Percentiles rank a stretch among this genome's conserved stretches.
phyloP scores from a whole-genome alignment of 2,797 vertebrate species.

The Anisognathus igniventris region DNA sequence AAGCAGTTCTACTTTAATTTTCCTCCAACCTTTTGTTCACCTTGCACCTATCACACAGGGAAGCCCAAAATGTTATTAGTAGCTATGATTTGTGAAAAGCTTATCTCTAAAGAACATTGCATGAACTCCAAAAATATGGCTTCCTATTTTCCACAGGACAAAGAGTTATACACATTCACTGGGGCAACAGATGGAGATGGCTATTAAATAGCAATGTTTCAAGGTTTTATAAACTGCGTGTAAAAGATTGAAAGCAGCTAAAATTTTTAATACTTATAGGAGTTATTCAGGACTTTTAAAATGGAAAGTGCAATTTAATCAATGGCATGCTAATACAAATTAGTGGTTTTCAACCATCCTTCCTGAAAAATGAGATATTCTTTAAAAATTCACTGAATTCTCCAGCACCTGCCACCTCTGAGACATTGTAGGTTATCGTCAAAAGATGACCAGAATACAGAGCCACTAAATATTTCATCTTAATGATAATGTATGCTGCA shows the following conservation, averaged over 20 bases:
- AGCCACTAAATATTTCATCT: constrained; percentile 63
- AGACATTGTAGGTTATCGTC: constrained; percentile 51
- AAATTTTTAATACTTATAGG: constrained; percentile 30
- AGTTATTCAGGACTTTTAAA: constrained; percentile 38
- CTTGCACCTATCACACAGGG: neutral
- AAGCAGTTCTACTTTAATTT: neutral
- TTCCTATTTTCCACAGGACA: constrained; percentile 17
- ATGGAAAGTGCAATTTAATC: constrained; percentile 29
- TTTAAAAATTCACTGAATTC: constrained; percentile 61
- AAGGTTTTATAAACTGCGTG: constrained; percentile 5
- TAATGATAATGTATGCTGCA: constrained; percentile 53
- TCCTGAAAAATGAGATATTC: constrained; percentile 49
- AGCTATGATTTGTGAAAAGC: constrained; percentile 14
- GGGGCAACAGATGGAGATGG: neutral
- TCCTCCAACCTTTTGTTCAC: constrained; percentile 33
- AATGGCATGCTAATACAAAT: constrained; percentile 38
- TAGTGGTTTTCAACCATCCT: constrained; percentile 11
- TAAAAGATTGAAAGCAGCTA: constrained; percentile 40
- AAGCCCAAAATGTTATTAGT: neutral
- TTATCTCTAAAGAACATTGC: constrained; percentile 32
- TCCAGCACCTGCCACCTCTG: constrained; percentile 26
- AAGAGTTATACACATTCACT: constrained; percentile 20
- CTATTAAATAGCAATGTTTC: constrained; percentile 38
- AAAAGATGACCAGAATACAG: constrained; percentile 52
- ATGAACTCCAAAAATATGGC: constrained; percentile 7